Conservation (phyloP, 2,113 vertebrate species). For the Candoia aspera region DNA sequence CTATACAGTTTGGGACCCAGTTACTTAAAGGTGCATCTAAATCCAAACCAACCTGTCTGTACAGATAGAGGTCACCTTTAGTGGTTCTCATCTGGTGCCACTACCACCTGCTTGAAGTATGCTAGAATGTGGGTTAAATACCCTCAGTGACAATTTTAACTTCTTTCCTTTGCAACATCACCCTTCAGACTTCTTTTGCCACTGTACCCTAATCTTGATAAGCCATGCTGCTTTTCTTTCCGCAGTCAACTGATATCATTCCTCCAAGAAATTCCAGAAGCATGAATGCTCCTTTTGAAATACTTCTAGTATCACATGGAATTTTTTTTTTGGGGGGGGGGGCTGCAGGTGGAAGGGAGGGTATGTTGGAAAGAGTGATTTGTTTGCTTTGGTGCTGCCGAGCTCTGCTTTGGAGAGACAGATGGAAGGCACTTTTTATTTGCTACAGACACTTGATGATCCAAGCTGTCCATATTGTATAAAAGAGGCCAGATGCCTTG, state of each 20-base stretch:
- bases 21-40: neutral
- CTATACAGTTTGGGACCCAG: neutral
- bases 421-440: slow-evolving; percentile 76
- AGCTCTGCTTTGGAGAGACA: slow-evolving; percentile 73
- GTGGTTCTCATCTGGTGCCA: neutral
- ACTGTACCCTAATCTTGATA: neutral
- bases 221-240: neutral
- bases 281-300: slow-evolving; percentile 52
- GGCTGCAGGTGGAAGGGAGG: slow-evolving; percentile 39
- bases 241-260: slow-evolving; percentile 29
- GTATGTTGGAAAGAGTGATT: slow-evolving; percentile 59
- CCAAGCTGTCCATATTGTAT: slow-evolving; percentile 76
- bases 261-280: slow-evolving; percentile 46
- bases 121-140: neutral
- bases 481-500: slow-evolving; percentile 76
- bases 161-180: neutral
- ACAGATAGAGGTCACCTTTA: neutral
- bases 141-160: neutral
- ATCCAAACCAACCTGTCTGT: neutral
- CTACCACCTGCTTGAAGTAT: neutral
- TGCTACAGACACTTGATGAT: slow-evolving; percentile 75
- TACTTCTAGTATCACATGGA: neutral
- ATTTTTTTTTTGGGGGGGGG: neutral
- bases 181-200: neutral
- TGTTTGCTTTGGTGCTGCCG: slow-evolving; percentile 74